Evolutionary conservation across 2,113 vertebrate species (phyloP), one percentile per base, ranked within the genome.

Genomic region (Meleagris gallopavo): DNA sequence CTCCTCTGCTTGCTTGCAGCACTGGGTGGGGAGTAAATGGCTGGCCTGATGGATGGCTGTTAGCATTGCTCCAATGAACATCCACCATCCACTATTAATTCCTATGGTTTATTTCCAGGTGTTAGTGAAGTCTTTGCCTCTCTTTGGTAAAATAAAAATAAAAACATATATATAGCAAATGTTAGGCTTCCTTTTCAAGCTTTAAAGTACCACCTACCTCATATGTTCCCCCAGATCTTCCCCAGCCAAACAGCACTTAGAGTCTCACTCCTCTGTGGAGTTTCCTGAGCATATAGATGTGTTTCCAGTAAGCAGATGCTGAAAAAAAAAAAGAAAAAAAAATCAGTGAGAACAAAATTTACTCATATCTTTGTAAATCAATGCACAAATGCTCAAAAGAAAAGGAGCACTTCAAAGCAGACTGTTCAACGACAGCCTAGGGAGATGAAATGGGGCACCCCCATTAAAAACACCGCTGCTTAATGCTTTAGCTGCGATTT

Each of bases 341-440:
- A 74, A 71, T 11, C 34, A 5, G 0, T 19, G 43, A 88, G 45
- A 17, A 20, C 9, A 54, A 36, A 77, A 70, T 70, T 67, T 90
- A 73, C 62, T 43, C 48, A 27, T 43, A 25, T 1, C 13, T 3
- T 29, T 67, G 66, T 71, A 90, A 95, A 96, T 96, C 90, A 67
- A 93, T 87, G 65, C 1, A 2, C 32, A 80, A 83, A 38, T 3
- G 50, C 77, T 89, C 40, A 11, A n/a, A 82, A 73, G 57, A 27
- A 79, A 70, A 19, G 19, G 41, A 79, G 38, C 55, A 67, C 88
- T 96, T 95, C 89, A 90, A 95, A 97, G 93, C 73, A 65, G 67
- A 3, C 20, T 48, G 10, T 69, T 88, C 27, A 85, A 66, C 75
- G 83, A 66, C 66, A 94, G 60, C 32, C 52, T 46, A 10, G 45